Evolutionary conservation across 2,888 invertebrate species (phyloP).

Genomic region (Meloe dianella): DNA sequence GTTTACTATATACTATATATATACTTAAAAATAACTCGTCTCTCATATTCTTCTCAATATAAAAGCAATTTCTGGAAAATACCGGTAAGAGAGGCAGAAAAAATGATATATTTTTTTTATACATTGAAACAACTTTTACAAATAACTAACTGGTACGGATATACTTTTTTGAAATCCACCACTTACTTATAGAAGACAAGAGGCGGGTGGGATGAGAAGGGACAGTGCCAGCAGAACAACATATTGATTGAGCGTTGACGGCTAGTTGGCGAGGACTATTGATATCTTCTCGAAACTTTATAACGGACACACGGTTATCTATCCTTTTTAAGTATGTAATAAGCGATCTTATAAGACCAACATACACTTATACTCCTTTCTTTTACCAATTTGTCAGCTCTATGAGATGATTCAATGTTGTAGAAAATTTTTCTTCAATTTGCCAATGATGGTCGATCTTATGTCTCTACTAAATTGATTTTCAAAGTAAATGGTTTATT

Average conservation of each 20-base stretch:
- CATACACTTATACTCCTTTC: conserved; percentile 15
- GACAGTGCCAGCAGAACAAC: conserved; percentile 33
- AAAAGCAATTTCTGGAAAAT: background rate
- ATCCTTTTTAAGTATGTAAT: conserved; percentile 14
- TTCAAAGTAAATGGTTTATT: conserved; percentile 12
- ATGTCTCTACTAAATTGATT: conserved; percentile 19
- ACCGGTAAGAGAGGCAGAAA: background rate
- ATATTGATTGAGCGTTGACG: conserved; percentile 52
- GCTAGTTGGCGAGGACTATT: conserved; percentile 42
- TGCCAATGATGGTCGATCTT: background rate
- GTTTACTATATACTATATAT: conserved; percentile 1
- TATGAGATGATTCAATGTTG: background rate
- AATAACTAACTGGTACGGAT: background rate
- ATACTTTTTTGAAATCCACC: background rate
- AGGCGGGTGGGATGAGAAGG: conserved; percentile 12
- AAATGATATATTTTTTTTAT: background rate
- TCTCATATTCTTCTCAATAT: background rate
- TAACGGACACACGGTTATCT: conserved; percentile 38
- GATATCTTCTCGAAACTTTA: conserved; percentile 40
- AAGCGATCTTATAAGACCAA: conserved; percentile 18
- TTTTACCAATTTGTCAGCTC: background rate
- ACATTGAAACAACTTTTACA: background rate
- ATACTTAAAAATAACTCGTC: background rate
- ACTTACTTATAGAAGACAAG: background rate
- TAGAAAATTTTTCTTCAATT: background rate